phyloP scores from a whole-genome alignment of 2,888 invertebrate genomes.

The Leptinotarsa peninsularis region DNA sequence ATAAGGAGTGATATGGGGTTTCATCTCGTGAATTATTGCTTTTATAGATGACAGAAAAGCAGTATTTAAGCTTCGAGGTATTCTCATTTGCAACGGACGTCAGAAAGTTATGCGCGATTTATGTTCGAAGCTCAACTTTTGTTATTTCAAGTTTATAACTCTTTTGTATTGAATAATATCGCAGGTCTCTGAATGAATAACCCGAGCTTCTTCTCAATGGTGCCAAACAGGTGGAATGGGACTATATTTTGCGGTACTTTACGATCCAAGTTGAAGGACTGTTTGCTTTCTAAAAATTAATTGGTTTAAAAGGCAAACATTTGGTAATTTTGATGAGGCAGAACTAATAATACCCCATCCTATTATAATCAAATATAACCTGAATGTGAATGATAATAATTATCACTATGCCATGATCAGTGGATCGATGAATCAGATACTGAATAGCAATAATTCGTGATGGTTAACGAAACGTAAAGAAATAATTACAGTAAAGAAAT shows the following conservation, averaged over 20 bases:
- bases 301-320: not conserved
- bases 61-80: conserved; percentile 36
- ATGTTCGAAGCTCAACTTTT: conserved; percentile 25
- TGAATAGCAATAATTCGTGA: no score
- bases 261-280: no score
- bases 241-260: no score
- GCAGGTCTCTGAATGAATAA: no score
- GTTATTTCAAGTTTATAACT: conserved; percentile 1
- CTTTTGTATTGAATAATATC: not conserved
- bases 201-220: not conserved
- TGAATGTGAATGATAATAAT: no score
- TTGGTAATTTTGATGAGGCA: not conserved
- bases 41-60: conserved; percentile 39
- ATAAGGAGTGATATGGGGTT: conserved; percentile 37
- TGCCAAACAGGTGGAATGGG: not conserved
- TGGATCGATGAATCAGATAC: no score
- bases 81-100: conserved; percentile 36
- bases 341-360: not conserved
- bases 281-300: not conserved
- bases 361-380: no score
- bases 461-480: no score
- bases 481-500: not conserved
- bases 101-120: conserved; percentile 33
- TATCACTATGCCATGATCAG: no score
- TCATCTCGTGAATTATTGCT: conserved; percentile 41